Conservation (phyloP, 2,113 vertebrate genomes). For the Rhinogobius similis region DNA sequence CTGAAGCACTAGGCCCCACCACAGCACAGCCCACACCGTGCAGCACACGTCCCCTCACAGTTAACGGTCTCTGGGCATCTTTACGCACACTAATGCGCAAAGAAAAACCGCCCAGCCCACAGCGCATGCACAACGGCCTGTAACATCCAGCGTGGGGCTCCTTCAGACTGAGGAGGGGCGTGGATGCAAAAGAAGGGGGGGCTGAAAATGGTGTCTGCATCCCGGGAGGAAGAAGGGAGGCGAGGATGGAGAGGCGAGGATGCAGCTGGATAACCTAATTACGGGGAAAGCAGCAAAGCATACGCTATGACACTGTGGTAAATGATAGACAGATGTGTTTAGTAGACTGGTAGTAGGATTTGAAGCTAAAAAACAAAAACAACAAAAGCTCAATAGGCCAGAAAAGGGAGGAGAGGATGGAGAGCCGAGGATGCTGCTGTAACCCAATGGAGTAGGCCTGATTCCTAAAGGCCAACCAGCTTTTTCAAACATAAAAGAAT, state of each 20-base stretch:
- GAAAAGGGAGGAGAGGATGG: neutral
- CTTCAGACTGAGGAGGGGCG: constrained; percentile 37
- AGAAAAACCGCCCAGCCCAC: constrained; percentile 68
- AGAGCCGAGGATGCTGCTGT: neutral
- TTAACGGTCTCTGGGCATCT: constrained; percentile 16
- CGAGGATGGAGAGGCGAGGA: constrained; percentile 27
- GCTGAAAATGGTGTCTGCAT: constrained; percentile 26
- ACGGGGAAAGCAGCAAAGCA: constrained; percentile 12
- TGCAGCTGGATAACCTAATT: constrained; percentile 51
- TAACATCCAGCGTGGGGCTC: constrained; percentile 35
- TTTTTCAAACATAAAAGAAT: neutral
- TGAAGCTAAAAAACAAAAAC: neutral
- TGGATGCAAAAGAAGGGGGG: constrained; percentile 37
- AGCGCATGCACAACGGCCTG: constrained; percentile 42
- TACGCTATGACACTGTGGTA: neutral
- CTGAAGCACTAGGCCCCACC: neutral
- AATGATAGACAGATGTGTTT: neutral
- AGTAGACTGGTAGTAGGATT: neutral
- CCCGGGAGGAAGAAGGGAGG: neutral
- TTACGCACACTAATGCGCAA: constrained; percentile 60
- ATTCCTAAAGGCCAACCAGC: neutral
- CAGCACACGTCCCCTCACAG: constrained; percentile 28
- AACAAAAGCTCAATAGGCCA: neutral
- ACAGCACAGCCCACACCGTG: constrained; percentile 5
- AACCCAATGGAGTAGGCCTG: neutral